These are phyloP conservation scores for Venustaconcha ellipsiformis DNA, from an alignment of 1,140 invertebrate genomes.

Conservation along the genomic window DNA sequence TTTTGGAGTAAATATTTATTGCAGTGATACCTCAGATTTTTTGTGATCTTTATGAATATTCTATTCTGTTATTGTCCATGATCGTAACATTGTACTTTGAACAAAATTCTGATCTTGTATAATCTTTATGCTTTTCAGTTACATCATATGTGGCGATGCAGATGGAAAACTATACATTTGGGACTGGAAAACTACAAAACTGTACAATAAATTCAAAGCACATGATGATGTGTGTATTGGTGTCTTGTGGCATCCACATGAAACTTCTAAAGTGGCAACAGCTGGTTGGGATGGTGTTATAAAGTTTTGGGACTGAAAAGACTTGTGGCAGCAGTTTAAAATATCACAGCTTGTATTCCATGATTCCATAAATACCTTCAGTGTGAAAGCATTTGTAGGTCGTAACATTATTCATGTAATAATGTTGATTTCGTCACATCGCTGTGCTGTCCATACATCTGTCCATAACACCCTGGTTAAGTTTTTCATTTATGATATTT, in stretches of 20 bases:
- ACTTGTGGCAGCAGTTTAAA: neutral
- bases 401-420: neutral
- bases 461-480: too few species aligned
- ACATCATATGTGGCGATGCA: constrained; percentile 98
- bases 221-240: constrained; percentile 98
- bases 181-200: constrained; percentile 99
- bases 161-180: constrained; percentile 99
- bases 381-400: neutral
- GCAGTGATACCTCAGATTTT: neutral
- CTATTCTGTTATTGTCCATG: too few species aligned
- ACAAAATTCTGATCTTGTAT: neutral
- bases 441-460: too few species aligned
- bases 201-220: constrained; percentile 99
- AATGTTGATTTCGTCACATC: neutral
- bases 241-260: constrained; percentile 98
- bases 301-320: constrained; percentile 95
- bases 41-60: neutral
- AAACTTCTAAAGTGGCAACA: constrained; percentile 95
- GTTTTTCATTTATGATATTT: too few species aligned
- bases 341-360: neutral
- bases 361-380: neutral
- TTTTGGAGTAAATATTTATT: too few species aligned
- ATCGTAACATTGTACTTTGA: neutral
- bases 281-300: constrained; percentile 99
- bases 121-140: constrained; percentile 76